Evolutionary conservation across 1,140 invertebrate genomes (phyloP), one percentile per base, ranked within the genome.

Genomic region (Lepidurus apus): DNA sequence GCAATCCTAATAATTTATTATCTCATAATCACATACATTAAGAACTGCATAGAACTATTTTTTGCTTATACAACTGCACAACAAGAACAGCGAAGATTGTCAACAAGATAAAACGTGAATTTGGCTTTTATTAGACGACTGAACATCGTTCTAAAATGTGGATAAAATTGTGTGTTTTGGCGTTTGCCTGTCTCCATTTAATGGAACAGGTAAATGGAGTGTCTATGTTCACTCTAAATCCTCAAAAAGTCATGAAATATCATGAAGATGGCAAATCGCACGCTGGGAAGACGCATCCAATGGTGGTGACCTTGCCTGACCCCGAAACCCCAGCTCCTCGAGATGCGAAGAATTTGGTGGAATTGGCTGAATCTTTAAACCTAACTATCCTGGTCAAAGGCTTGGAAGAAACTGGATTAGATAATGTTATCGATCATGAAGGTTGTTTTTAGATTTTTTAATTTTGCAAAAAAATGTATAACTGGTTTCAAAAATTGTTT

Each of bases 401-500:
- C 8, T 47, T 80, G 17, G 79, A 80, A 74, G 43, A 80, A 34
- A 80, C 76, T 43, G 79, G 79, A 17, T 43, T 80, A 10, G 79
- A 80, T 34, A 74, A 80, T 43, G 74, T 80, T 9, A 80, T 80
- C 6, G 79, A 80, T 45, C 79, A 80, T 78, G 79, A 80, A 80
- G 79, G 79, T 80, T 74, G 9, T 17, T 73, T 4, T 1, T 42
- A 10, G 42, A 42, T 26, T 24, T 34, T 77, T 76, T 34, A 53
- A 47, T 9, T 21, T 26, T 42, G 13, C 1, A 11, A 75, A 13
- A 45, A n/a, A n/a, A 44, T 45, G 0, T 74, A 42, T 1, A 43
- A 42, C 24, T 21, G 21, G 24, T 45, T 34, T 11, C 74, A 26
- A 8, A 8, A 21, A 74, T 43, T 44, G 21, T 42, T 26, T n/a